Evolutionary conservation across 2,888 invertebrate species (phyloP).

Genomic region (Atethmia centrago): DNA sequence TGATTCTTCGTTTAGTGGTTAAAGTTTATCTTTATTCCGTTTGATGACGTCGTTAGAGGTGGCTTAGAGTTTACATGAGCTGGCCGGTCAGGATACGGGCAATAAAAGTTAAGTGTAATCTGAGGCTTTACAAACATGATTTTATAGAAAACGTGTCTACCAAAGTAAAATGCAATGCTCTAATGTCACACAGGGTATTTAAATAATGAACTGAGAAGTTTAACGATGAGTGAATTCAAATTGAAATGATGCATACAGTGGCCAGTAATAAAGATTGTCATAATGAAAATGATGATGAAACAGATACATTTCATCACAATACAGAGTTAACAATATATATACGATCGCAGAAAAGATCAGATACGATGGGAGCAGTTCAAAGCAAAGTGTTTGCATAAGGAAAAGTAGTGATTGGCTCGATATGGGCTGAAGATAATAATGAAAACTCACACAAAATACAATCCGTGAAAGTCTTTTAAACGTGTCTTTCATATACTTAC

Average conservation of each 20-base stretch:
- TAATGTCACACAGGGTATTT: no score
- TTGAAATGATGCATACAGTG: no score
- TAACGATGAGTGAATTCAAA: no score
- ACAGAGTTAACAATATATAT: no score
- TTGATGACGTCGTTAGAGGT: slow-evolving; percentile 22
- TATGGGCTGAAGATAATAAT: background rate
- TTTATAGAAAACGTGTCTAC: background rate
- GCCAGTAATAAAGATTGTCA: no score
- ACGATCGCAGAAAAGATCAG: background rate
- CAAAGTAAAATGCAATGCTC: background rate
- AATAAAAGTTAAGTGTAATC: slow-evolving; percentile 24
- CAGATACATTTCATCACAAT: no score
- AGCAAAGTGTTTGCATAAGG: no score
- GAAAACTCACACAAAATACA: background rate
- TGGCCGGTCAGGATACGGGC: slow-evolving; percentile 7
- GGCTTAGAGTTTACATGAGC: slow-evolving; percentile 7
- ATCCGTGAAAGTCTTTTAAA: background rate
- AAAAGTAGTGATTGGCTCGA: no score
- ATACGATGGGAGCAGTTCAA: background rate
- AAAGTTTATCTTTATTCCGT: slow-evolving; percentile 37
- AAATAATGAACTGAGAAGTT: background rate
- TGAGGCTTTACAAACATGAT: no score
- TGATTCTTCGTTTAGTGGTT: slow-evolving; percentile 23
- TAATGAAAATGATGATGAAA: no score
- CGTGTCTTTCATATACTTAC: slow-evolving; percentile 2